Conservation (phyloP, 2,113 vertebrate genomes). For the Thymallus thymallus region DNA sequence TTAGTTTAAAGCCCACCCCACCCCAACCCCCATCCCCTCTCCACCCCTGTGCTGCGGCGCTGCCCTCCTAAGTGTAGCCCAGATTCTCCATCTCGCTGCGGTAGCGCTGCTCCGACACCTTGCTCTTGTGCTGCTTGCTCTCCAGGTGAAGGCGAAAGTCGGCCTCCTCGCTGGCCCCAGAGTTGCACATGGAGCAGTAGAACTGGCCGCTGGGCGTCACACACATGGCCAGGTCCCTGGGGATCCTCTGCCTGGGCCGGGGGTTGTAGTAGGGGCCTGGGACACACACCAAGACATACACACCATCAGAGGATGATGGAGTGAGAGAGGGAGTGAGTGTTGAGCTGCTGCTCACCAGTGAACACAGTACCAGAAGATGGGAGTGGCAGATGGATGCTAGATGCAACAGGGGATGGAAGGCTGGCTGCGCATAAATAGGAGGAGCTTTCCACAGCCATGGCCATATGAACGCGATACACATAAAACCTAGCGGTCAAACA, state of each 20-base stretch:
- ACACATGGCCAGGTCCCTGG: constrained; percentile 95
- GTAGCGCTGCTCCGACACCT: constrained; percentile 94
- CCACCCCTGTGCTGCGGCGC: too few relatives aligned
- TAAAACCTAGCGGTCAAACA: too few relatives aligned
- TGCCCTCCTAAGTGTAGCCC: constrained; percentile 82
- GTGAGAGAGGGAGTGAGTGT: constrained; percentile 17
- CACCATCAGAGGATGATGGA: constrained; percentile 20
- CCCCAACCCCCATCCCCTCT: constrained; percentile 1
- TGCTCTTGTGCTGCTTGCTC: constrained; percentile 97
- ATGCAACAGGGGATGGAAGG: background rate
- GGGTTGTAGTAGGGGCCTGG: constrained; percentile 95
- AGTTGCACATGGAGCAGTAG: constrained; percentile 99
- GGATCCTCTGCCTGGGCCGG: constrained; percentile 91
- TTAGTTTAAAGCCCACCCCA: background rate
- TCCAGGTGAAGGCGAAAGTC: constrained; percentile 96
- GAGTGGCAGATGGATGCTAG: constrained; percentile 6
- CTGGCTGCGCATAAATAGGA: background rate
- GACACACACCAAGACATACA: constrained; percentile 1
- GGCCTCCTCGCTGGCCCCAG: constrained; percentile 88
- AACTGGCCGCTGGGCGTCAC: constrained; percentile 97
- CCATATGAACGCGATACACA: too few relatives aligned
- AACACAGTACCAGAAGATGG: constrained; percentile 16
- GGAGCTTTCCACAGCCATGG: too few relatives aligned
- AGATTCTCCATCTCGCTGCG: constrained; percentile 96
- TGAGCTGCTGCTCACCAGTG: background rate